Conservation (phyloP, 2,113 vertebrate genomes). For the Neotragus pygmaeus region DNA sequence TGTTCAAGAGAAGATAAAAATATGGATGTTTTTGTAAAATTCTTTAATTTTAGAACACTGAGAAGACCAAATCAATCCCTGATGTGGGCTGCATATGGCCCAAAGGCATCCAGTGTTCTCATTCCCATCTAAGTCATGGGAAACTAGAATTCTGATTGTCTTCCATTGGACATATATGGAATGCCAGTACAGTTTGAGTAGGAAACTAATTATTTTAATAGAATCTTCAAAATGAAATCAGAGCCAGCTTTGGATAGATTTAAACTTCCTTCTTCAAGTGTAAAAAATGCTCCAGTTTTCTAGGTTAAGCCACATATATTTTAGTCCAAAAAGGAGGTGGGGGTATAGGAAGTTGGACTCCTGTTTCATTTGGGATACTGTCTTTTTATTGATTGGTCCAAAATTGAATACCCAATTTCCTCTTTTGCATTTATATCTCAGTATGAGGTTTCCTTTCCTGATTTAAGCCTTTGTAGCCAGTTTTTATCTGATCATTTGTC, state of each 20-base stretch:
- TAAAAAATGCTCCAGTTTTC: constrained; percentile 50
- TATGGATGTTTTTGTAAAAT: not conserved
- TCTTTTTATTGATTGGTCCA: constrained; percentile 58
- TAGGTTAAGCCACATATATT: constrained; percentile 49
- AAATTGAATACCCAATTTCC: constrained; percentile 50
- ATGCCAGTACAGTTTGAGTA: not conserved
- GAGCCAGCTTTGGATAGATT: constrained; percentile 53
- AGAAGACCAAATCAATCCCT: not conserved
- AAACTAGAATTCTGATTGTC: not conserved
- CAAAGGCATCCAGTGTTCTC: not conserved
- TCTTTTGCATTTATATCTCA: constrained; percentile 34
- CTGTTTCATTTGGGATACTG: constrained; percentile 36
- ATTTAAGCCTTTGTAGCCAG: constrained; percentile 43
- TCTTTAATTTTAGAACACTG: constrained; percentile 3
- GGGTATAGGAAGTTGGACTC: not conserved
- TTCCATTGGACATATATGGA: not conserved
- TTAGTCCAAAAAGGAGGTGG: not conserved
- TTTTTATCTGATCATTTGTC: constrained; percentile 63
- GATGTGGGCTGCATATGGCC: not conserved
- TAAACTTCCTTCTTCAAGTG: constrained; percentile 68
- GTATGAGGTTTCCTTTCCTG: constrained; percentile 53
- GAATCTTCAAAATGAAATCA: constrained; percentile 41
- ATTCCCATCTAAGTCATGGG: not conserved
- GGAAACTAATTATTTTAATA: constrained; percentile 3
- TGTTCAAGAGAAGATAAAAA: not conserved